Conservation (phyloP, 2,113 vertebrate genomes). For the Dasyprocta punctata region DNA sequence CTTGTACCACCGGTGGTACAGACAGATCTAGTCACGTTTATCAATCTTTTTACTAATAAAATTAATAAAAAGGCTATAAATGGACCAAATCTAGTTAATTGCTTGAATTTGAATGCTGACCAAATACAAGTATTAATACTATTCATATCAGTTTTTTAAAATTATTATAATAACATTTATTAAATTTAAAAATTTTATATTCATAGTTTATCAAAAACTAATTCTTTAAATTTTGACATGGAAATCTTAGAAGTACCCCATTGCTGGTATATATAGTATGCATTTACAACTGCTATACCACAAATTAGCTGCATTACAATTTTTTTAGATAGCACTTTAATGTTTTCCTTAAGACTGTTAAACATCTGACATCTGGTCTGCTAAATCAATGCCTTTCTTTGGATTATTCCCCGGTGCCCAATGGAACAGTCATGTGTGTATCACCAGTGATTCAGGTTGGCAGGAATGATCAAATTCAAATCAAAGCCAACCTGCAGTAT, state of each 20-base stretch:
- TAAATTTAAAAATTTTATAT: background rate
- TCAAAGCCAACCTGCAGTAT: background rate
- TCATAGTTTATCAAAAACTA: background rate
- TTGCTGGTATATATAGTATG: background rate
- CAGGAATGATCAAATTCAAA: background rate
- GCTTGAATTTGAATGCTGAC: background rate
- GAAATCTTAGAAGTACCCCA: background rate
- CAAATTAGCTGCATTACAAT: background rate
- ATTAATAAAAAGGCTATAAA: background rate
- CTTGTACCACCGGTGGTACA: background rate
- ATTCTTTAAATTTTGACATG: background rate
- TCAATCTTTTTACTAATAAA: background rate
- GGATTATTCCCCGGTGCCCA: background rate
- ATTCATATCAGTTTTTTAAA: background rate
- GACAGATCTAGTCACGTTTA: background rate
- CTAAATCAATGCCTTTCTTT: background rate
- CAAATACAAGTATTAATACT: background rate
- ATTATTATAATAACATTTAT: background rate
- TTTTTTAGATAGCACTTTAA: background rate
- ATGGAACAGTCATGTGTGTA: background rate
- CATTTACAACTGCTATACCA: background rate
- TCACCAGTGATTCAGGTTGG: background rate
- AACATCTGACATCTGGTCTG: background rate
- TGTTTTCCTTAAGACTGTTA: background rate
- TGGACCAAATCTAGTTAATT: background rate